Conservation (phyloP, 2,888 invertebrate species). For the Sphaerophoria rueppellii region DNA sequence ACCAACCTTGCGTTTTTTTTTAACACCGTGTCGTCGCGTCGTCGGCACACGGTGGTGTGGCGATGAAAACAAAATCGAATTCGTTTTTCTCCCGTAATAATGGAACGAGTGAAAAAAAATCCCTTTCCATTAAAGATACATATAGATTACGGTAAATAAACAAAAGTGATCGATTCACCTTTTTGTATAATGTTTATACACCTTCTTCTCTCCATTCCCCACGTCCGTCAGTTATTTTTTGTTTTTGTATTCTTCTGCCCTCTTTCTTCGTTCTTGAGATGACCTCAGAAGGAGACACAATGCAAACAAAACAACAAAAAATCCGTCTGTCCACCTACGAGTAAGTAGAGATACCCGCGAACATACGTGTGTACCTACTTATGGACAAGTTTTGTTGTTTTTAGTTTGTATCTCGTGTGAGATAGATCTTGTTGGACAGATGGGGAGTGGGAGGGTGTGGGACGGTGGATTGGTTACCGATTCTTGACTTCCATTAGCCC, state of each 20-base stretch:
- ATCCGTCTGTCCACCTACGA: conserved; percentile 61
- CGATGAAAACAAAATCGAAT: conserved; percentile 72
- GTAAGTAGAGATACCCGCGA: too few relatives aligned
- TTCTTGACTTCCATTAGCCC: conserved; percentile 39
- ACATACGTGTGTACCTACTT: background rate
- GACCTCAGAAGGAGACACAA: conserved; percentile 67
- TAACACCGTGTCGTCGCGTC: too few relatives aligned
- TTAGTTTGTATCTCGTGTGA: conserved; percentile 32
- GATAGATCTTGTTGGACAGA: conserved; percentile 22
- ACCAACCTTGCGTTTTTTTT: too few relatives aligned
- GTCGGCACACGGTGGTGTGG: too few relatives aligned
- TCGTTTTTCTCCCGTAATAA: conserved; percentile 59
- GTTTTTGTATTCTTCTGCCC: background rate
- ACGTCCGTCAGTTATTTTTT: background rate
- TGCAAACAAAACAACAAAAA: conserved; percentile 45
- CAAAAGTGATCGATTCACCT: conserved; percentile 73
- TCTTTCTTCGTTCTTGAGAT: conserved; percentile 40
- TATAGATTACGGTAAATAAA: conserved; percentile 74
- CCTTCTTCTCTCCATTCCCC: background rate
- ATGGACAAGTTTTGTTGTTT: conserved; percentile 23
- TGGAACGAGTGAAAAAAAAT: conserved; percentile 47
- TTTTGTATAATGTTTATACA: conserved; percentile 51
- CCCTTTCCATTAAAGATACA: conserved; percentile 64
- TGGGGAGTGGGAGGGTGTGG: background rate
- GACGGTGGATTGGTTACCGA: conserved; percentile 18